Percentiles rank a stretch among this genome's conserved stretches.
phyloP scores from a whole-genome alignment of 2,113 vertebrate genomes.

The Gopherus flavomarginatus region DNA sequence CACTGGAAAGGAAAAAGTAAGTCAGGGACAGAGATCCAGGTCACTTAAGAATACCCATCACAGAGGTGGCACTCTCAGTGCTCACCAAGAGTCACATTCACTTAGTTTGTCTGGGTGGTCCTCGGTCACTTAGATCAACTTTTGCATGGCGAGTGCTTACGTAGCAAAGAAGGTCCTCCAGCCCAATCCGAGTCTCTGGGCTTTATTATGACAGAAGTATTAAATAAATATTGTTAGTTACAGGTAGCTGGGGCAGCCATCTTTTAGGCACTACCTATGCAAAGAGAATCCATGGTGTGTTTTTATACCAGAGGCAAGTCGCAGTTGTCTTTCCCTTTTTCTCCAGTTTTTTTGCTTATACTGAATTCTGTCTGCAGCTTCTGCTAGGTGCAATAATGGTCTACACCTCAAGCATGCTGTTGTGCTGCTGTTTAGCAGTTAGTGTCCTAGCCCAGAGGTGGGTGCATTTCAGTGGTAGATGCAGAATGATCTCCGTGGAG shows the following conservation, averaged over 20 bases:
- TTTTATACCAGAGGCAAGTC: background rate
- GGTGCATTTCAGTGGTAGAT: background rate
- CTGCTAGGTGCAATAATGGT: background rate
- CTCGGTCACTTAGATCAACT: background rate
- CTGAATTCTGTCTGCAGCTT: background rate
- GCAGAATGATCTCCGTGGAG: background rate
- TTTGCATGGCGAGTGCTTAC: background rate
- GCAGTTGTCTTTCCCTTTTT: background rate
- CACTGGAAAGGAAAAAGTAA: background rate
- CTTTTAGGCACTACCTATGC: background rate
- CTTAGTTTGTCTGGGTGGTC: background rate
- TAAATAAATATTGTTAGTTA: background rate
- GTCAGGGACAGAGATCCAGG: background rate
- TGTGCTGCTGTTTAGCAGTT: rapidly evolving
- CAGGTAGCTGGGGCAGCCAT: background rate
- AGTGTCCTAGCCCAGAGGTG: rapidly evolving
- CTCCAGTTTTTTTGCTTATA: background rate
- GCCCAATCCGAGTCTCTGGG: background rate
- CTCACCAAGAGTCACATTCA: background rate
- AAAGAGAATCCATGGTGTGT: background rate
- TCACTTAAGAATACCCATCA: background rate
- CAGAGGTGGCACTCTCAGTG: rapidly evolving
- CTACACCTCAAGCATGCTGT: background rate
- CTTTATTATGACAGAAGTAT: background rate
- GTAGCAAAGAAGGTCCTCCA: background rate